phyloP scores from a whole-genome alignment of 2,113 vertebrate species.

The Strix aluco region DNA sequence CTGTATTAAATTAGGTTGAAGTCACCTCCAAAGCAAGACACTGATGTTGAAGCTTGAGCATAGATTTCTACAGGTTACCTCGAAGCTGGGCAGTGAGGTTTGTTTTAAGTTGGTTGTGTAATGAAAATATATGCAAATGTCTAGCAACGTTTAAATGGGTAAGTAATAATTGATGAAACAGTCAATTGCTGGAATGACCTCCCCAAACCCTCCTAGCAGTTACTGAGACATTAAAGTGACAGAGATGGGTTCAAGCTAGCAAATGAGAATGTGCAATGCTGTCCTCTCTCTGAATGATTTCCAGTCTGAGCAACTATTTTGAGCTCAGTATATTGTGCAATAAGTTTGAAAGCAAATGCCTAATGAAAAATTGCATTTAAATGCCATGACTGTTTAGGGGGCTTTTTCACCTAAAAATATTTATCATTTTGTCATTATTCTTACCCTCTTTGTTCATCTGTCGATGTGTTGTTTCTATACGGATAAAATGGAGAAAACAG shows the following conservation, averaged over 20 bases:
- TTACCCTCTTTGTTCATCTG: not conserved
- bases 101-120: not conserved
- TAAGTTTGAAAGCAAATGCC: not conserved
- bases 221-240: conserved; percentile 3
- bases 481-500: not conserved
- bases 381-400: not conserved
- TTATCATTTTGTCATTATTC: not conserved
- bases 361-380: not conserved
- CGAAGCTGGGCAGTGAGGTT: not conserved
- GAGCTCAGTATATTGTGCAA: not conserved
- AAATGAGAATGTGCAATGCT: not conserved
- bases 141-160: conserved; percentile 12
- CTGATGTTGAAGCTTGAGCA: not conserved
- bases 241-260: not conserved
- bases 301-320: not conserved
- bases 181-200: conserved; percentile 32
- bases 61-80: not conserved
- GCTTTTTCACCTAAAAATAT: not conserved
- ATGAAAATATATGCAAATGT: conserved; percentile 25
- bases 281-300: not conserved
- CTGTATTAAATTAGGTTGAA: not conserved
- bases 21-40: not conserved
- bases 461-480: not conserved
- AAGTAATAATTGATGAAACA: conserved; percentile 55
- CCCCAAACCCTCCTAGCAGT: not conserved